Percentiles rank a stretch among this genome's conserved stretches.
Conservation (phyloP, 2,888 invertebrate species). For the Acleris emargana region DNA sequence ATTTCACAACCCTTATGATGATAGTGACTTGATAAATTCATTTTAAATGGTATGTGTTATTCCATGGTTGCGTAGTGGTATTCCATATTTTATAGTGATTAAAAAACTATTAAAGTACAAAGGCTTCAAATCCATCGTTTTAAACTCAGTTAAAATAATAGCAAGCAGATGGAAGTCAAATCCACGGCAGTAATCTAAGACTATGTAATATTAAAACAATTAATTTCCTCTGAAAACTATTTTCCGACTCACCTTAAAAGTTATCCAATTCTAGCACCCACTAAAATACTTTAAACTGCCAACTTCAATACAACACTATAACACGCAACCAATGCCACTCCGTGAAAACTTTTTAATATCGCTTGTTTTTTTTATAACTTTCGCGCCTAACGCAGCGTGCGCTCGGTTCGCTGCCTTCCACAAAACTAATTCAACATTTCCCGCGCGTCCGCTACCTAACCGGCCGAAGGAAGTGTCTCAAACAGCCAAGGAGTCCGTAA, state of each 20-base stretch:
- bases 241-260: constrained; percentile 22
- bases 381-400: constrained; percentile 52
- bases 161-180: not conserved
- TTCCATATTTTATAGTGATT: not conserved
- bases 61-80: not conserved
- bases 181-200: not conserved
- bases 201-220: not conserved
- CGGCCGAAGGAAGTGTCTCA: constrained; percentile 23
- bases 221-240: not conserved
- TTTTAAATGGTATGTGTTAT: not conserved
- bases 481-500: constrained; percentile 12
- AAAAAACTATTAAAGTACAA: not conserved
- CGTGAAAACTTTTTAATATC: constrained; percentile 11
- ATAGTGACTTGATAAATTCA: no score
- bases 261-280: constrained; percentile 1
- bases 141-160: not conserved
- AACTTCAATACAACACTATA: constrained; percentile 9
- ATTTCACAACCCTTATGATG: no score
- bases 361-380: constrained; percentile 16
- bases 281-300: not conserved
- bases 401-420: constrained; percentile 50
- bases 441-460: constrained; percentile 31
- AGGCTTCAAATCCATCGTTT: not conserved
- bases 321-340: constrained; percentile 21
- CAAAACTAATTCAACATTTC: constrained; percentile 51